phyloP scores from a whole-genome alignment of 2,888 invertebrate species.

The Noctua janthina region DNA sequence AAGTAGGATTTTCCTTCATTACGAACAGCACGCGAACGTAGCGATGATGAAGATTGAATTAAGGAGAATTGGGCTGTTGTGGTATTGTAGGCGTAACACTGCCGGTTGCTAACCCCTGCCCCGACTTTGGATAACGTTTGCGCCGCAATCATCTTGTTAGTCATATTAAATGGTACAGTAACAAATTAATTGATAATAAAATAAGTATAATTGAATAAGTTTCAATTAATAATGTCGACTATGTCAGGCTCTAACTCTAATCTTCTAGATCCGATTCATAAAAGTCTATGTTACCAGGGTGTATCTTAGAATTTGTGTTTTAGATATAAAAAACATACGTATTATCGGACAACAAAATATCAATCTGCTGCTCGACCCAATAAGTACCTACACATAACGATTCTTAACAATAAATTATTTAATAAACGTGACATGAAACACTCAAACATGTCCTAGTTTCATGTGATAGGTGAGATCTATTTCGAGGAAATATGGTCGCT shows the following conservation, averaged over 20 bases:
- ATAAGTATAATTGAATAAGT: not conserved
- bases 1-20: slow-evolving; percentile 53
- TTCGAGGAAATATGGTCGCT: slow-evolving; percentile 60
- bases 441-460: slow-evolving; percentile 33
- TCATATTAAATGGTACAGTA: slow-evolving; percentile 18
- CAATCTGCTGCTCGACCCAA: slow-evolving; percentile 12
- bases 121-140: slow-evolving; percentile 32
- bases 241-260: not conserved
- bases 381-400: not conserved
- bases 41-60: slow-evolving; percentile 44
- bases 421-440: slow-evolving; percentile 14
- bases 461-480: slow-evolving; percentile 40
- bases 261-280: not conserved
- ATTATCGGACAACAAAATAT: not conserved
- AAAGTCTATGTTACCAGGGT: not conserved
- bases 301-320: not conserved
- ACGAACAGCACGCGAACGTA: slow-evolving; percentile 38
- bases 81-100: slow-evolving; percentile 24
- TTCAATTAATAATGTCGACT: not conserved
- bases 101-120: slow-evolving; percentile 34
- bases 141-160: slow-evolving; percentile 15
- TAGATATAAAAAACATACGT: not conserved
- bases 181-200: slow-evolving; percentile 3
- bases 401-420: slow-evolving; percentile 7
- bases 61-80: slow-evolving; percentile 50